Conservation (phyloP, 2,113 vertebrate genomes). For the Sylvia atricapilla region DNA sequence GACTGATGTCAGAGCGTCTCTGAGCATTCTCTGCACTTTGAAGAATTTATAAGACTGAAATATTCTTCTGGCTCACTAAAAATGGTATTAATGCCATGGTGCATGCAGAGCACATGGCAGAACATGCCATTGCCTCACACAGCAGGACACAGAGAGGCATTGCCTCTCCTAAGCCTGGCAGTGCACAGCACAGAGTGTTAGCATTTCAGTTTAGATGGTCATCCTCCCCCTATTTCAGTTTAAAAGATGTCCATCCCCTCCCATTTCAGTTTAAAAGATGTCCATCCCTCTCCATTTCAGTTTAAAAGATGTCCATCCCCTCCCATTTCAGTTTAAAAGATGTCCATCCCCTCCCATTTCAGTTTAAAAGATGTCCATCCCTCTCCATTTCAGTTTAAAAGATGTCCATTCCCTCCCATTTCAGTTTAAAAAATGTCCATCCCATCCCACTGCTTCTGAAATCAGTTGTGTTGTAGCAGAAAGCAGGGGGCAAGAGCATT, state of each 20-base stretch:
- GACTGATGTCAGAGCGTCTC: fast-evolving
- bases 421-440: not conserved
- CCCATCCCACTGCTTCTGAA: not conserved
- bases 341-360: not conserved
- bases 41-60: not conserved
- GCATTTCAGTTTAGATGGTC: not conserved
- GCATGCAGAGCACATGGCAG: not conserved
- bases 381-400: not conserved
- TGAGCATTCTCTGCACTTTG: not conserved
- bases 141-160: not conserved
- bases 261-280: not conserved
- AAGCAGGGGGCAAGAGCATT: not conserved
- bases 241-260: not conserved
- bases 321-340: not conserved
- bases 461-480: not conserved
- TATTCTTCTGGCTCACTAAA: not conserved
- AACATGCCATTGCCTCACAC: fast-evolving
- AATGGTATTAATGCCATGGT: not conserved
- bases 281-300: not conserved
- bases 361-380: not conserved
- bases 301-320: not conserved
- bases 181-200: not conserved
- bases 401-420: not conserved
- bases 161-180: not conserved
- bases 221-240: not conserved